Percentiles rank a stretch among this genome's conserved stretches.
Conservation (phyloP, 2,888 invertebrate species). For the Nomada ferruginata region DNA sequence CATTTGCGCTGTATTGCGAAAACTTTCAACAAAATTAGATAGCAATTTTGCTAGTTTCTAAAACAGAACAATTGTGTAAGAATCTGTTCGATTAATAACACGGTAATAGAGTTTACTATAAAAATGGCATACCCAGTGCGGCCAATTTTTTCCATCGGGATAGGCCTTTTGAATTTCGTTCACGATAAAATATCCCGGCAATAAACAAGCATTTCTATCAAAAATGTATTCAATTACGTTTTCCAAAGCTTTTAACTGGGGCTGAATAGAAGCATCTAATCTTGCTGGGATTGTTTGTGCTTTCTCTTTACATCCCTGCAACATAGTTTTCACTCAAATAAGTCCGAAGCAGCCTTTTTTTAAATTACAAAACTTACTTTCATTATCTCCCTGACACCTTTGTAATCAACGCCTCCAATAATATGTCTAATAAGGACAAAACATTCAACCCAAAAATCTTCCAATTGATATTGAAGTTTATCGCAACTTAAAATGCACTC, state of each 20-base stretch:
- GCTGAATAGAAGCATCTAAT: slow-evolving; percentile 92
- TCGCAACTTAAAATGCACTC: slow-evolving; percentile 94
- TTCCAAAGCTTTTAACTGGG: slow-evolving; percentile 92
- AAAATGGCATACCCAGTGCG: slow-evolving; percentile 92
- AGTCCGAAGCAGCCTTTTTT: slow-evolving; percentile 3
- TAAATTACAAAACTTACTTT: slow-evolving; percentile 86
- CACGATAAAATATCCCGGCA: slow-evolving; percentile 97
- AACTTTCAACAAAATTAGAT: slow-evolving; percentile 96
- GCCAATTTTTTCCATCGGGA: slow-evolving; percentile 92
- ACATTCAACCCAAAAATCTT: slow-evolving; percentile 95
- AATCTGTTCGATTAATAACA: background rate
- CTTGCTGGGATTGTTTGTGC: slow-evolving; percentile 92
- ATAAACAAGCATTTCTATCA: slow-evolving; percentile 94
- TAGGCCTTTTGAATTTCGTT: slow-evolving; percentile 97
- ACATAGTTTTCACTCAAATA: background rate
- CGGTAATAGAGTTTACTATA: background rate
- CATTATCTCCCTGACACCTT: slow-evolving; percentile 97
- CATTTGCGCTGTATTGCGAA: slow-evolving; percentile 97
- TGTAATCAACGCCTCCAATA: slow-evolving; percentile 97
- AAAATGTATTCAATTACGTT: slow-evolving; percentile 95
- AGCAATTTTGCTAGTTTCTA: slow-evolving; percentile 94
- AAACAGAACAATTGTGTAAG: slow-evolving; percentile 71
- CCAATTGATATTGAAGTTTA: slow-evolving; percentile 91
- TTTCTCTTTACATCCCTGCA: slow-evolving; percentile 93
- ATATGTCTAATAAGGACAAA: slow-evolving; percentile 93